Percentiles rank a stretch among this genome's conserved stretches.
phyloP scores from a whole-genome alignment of 2,888 invertebrate species.

The Macrosiphum euphorbiae region DNA sequence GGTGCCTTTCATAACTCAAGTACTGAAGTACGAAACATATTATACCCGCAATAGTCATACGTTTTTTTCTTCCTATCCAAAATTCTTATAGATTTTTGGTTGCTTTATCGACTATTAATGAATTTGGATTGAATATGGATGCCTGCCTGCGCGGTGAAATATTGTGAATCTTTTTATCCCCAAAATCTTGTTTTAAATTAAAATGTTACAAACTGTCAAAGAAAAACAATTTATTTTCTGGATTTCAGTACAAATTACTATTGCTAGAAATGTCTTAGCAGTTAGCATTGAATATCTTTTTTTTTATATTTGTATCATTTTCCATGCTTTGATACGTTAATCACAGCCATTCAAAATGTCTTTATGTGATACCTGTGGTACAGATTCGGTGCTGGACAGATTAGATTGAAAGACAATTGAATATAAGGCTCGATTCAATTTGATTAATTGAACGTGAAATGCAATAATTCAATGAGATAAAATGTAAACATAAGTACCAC shows the following conservation, averaged over 20 bases:
- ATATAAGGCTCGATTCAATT: neutral
- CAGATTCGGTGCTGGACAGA: neutral
- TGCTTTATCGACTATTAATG: neutral
- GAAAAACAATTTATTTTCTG: neutral
- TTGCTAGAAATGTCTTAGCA: neutral
- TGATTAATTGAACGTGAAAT: neutral
- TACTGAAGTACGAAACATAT: neutral
- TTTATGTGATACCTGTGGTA: neutral
- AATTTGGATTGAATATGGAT: neutral
- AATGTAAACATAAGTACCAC: neutral
- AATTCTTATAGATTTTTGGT: neutral
- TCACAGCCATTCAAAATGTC: neutral
- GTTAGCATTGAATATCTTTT: neutral
- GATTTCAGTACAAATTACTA: neutral
- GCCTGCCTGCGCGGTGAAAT: neutral
- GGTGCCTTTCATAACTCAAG: neutral
- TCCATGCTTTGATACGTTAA: neutral
- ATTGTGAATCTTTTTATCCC: neutral
- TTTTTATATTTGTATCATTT: neutral
- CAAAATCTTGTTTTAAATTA: neutral
- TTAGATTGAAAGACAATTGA: neutral
- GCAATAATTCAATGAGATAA: neutral
- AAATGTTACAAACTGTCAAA: neutral
- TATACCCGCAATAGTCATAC: neutral
- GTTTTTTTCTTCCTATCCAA: neutral